Evolutionary conservation across 2,797 vertebrate genomes (phyloP).

Genomic region (Pangasius djambal): DNA sequence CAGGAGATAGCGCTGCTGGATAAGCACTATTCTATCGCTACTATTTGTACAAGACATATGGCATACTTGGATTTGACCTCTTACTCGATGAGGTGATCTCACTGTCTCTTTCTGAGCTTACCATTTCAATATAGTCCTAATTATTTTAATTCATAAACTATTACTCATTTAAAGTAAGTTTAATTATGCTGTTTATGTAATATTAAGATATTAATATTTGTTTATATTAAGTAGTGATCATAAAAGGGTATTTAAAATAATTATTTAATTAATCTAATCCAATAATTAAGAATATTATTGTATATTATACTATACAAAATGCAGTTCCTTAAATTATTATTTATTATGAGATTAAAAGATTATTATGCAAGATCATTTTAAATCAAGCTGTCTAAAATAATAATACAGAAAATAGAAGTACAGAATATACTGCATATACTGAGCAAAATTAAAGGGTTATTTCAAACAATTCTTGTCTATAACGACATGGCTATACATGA

Average conservation of each 20-base stretch:
- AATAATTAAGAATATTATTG: background rate
- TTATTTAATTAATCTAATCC: background rate
- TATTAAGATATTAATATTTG: background rate
- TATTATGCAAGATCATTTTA: background rate
- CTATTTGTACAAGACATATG: conserved; percentile 19
- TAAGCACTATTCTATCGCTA: conserved; percentile 41
- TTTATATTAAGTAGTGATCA: background rate
- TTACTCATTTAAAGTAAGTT: background rate
- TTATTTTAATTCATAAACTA: background rate
- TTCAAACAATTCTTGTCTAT: background rate
- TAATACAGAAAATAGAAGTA: background rate
- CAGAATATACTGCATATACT: background rate
- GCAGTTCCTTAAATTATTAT: background rate
- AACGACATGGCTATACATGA: background rate
- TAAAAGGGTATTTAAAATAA: background rate
- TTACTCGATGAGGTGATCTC: conserved; percentile 11
- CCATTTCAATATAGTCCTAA: background rate
- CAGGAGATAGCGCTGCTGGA: conserved; percentile 58
- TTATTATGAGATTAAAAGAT: background rate
- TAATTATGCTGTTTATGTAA: background rate
- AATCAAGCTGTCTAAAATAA: background rate
- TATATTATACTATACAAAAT: background rate
- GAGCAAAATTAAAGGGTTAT: background rate
- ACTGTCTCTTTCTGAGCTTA: background rate
- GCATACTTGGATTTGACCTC: conserved; percentile 7